Base-by-base conservation (phyloP, 2,113 vertebrate genomes). In the Clarias macrocephalus region DNA sequence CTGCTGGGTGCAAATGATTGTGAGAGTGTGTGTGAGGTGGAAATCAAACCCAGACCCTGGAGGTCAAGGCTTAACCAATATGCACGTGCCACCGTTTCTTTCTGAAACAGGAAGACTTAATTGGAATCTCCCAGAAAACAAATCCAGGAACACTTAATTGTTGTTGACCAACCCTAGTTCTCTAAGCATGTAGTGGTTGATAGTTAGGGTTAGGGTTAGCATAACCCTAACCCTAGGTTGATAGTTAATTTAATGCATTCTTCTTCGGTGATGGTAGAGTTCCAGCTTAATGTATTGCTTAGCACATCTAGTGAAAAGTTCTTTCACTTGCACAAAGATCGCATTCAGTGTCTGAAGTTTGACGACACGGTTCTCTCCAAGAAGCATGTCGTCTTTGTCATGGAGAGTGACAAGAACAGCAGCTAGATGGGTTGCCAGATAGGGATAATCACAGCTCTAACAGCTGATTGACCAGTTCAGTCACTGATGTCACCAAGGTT, bases 381-480 rank as follows among this genome's bases (percentile, higher is more conserved):
- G 56, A 19, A 5, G 16, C n/a, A 33, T 23, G 18, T 57, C 7
- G 11, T 60, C 9, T 11, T 48, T 75, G 10, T 23, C 48, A 30
- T 30, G 59, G 30, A 68, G 57, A 5, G 12, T 63, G 33, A 18
- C 19, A 63, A 25, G n/a, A 80, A 48, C 1, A 62, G 37, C 30
- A 66, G 62, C 63, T 80, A 25, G 56, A 65, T 30, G 37, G 30
- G 85, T 59, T 81, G 60, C 9, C 81, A 3, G 62, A 42, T 83
- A 85, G 75, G 37, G 86, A 63, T 81, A 83, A 62, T 60, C 77
- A 57, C 48, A 83, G 66, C 15, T 1, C 25, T 19, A 18, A 76
- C 25, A 82, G 76, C 37, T 62, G 33, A n/a, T 30, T 37, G 33
- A 28, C 9, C 30, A 30, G 18, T 63, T 80, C 30, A 82, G 48